Conservation (phyloP, 92 coral and sea anemone genomes). For the Zoanthus solanderi region DNA sequence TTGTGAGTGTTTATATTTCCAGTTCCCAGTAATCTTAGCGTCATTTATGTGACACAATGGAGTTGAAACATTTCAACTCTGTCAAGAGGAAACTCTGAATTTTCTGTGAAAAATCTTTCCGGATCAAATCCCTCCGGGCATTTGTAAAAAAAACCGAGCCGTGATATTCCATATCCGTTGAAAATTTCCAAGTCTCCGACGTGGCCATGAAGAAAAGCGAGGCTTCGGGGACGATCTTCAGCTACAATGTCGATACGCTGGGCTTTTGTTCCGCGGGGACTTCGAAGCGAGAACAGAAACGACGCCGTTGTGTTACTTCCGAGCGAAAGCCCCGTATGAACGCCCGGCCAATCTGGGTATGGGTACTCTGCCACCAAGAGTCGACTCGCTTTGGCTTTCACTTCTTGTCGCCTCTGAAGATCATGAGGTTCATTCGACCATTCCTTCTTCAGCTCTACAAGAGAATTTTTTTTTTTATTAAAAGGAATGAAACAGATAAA, state of each 20-base stretch:
- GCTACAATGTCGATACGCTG: conserved; percentile 38
- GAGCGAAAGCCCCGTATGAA: conserved; percentile 14
- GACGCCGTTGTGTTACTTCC: conserved; percentile 39
- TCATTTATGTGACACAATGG: conserved; percentile 9
- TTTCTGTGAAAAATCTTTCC: conserved; percentile 24
- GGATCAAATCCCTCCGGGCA: conserved; percentile 30
- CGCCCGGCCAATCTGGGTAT: conserved; percentile 42
- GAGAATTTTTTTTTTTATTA: background rate
- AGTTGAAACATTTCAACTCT: conserved; percentile 42
- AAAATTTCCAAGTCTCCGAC: conserved; percentile 47
- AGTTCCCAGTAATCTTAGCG: background rate
- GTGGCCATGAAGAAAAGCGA: conserved; percentile 35
- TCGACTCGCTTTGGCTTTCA: conserved; percentile 29
- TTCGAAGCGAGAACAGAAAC: conserved; percentile 33
- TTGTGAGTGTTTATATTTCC: background rate
- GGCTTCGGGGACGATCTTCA: conserved; percentile 38
- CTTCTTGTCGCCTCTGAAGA: conserved; percentile 21
- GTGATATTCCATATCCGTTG: conserved; percentile 32
- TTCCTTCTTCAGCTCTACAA: conserved; percentile 29
- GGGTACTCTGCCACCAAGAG: conserved; percentile 45
- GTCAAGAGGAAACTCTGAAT: conserved; percentile 23
- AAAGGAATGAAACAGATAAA: too few species aligned
- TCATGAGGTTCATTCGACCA: conserved; percentile 29
- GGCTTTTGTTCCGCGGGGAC: conserved; percentile 44
- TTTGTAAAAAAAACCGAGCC: conserved; percentile 44